Evolutionary conservation across 2,888 invertebrate species (phyloP), one percentile per base, ranked within the genome.

Genomic region (Leptura quadrifasciata): DNA sequence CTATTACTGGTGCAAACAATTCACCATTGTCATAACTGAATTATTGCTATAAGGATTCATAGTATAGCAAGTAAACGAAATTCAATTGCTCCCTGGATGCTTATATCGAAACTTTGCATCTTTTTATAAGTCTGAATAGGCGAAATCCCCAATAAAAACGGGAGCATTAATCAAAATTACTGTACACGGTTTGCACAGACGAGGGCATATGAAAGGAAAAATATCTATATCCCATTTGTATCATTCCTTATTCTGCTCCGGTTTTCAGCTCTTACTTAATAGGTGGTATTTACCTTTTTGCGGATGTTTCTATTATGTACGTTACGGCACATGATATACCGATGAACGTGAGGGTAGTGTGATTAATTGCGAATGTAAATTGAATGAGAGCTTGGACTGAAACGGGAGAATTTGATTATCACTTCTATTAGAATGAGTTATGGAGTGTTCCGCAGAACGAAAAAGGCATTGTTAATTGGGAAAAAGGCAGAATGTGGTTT

Each of bases 101-200:
- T 12, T 10, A 39, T 39, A 47, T 47, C 47, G 47, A 2, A 12
- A 15, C 57, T 57, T 12, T 17, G 21, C 3, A 57, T 57, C 57
- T 21, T 10, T 12, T 10, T 21, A 57, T 15, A 57, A 18, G 12
- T 18, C 57, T 21, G 20, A 20, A 20, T 57, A 15, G 18, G 18
- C 15, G 57, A 21, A 57, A 57, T 15, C 2, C 57, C 57, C 21
- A 57, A 57, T 57, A 57, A 57, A 57, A 57, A 57, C 20, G 57
- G 57, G 1, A 12, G 21, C 57, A 57, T 57, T 57, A 57, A 57
- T 57, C 57, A 57, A 57, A 20, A 20, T 57, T 57, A 57, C 57
- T 21, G 18, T 20, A 8, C n/a, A 20, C 18, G 18, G 6, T 18
- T 18, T 8, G 18, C 57, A 20, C 6, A 21, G 57, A 20, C 12